These are phyloP conservation scores for Axea sp. DNA, from an alignment of 2,888 invertebrate genomes.

Conservation along the genomic window DNA sequence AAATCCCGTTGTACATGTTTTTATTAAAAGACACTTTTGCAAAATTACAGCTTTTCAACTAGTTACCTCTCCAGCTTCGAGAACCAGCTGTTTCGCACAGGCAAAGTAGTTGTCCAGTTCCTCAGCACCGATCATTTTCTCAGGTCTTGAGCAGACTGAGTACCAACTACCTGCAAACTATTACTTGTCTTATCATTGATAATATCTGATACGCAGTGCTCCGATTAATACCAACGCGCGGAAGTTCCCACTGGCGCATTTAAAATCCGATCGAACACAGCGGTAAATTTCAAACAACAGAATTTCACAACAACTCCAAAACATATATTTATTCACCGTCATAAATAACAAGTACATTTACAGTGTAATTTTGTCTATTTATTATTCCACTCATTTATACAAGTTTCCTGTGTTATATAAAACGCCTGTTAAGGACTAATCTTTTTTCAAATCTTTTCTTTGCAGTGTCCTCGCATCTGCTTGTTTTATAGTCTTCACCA, in stretches of 20 bases:
- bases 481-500: slow-evolving; percentile 80
- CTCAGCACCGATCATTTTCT: slow-evolving; percentile 65
- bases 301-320: no score
- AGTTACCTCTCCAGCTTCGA: slow-evolving; percentile 70
- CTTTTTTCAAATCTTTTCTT: no score
- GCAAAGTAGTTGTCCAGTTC: slow-evolving; percentile 69
- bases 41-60: neutral
- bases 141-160: slow-evolving; percentile 52
- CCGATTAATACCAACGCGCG: neutral
- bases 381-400: no score
- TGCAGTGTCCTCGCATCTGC: slow-evolving; percentile 78
- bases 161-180: slow-evolving; percentile 55
- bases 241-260: slow-evolving; percentile 14
- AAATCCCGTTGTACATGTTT: no score
- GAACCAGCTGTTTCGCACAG: slow-evolving; percentile 66
- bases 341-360: no score
- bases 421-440: no score
- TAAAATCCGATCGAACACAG: neutral
- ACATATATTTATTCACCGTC: no score
- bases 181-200: slow-evolving; percentile 65
- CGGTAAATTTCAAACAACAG: no score
- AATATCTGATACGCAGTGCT: slow-evolving; percentile 42
- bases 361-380: no score
- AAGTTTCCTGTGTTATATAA: no score
- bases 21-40: no score